Evolutionary conservation across 2,797 vertebrate species (phyloP).

Genomic region (Pseudochirops corinnae): DNA sequence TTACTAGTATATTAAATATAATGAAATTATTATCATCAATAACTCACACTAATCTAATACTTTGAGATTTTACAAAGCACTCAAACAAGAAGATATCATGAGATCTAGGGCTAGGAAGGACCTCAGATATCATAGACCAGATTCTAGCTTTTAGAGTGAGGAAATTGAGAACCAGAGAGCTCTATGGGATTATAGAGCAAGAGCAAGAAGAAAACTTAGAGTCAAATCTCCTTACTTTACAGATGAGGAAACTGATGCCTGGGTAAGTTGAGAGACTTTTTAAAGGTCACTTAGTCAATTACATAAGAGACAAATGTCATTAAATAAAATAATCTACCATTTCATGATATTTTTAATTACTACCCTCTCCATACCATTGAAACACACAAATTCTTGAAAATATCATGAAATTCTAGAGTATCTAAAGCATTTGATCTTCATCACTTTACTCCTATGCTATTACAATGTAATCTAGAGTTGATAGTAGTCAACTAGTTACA

Average conservation of each 20-base stretch:
- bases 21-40: not conserved
- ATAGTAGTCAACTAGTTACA: not conserved
- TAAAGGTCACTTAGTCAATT: not conserved
- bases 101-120: not conserved
- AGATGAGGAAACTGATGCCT: not conserved
- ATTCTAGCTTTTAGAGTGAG: not conserved
- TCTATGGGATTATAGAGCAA: not conserved
- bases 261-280: not conserved
- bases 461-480: not conserved
- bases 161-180: not conserved
- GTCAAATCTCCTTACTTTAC: not conserved
- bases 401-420: not conserved
- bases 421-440: not conserved
- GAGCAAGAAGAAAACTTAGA: not conserved
- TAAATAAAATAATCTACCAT: not conserved
- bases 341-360: not conserved
- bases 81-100: too few species aligned
- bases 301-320: not conserved
- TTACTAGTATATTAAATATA: not conserved
- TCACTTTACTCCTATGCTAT: not conserved
- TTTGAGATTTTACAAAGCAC: too few species aligned
- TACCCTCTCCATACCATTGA: not conserved
- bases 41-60: too few species aligned
- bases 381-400: not conserved
- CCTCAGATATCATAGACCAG: not conserved